These are phyloP conservation scores for Cossypha heuglini DNA, from an alignment of 2,797 vertebrate genomes.

Conservation along the genomic window DNA sequence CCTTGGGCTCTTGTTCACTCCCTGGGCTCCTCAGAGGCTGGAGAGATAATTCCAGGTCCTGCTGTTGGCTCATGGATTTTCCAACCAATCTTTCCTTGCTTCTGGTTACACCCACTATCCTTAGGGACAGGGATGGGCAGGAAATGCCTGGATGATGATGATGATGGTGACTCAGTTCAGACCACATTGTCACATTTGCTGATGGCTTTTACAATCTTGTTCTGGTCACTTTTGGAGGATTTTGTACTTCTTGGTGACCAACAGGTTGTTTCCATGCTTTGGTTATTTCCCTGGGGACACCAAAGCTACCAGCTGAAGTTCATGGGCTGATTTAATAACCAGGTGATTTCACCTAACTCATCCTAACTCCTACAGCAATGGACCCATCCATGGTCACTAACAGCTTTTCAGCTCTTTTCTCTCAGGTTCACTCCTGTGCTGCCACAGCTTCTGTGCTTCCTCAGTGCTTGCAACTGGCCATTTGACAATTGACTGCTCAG, in stretches of 20 bases:
- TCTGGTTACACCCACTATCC: background rate
- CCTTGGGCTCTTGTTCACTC: background rate
- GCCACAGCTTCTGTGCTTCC: background rate
- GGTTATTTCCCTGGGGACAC: background rate
- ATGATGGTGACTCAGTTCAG: background rate
- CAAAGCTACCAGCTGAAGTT: background rate
- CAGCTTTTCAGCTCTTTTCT: background rate
- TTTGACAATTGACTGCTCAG: conserved; percentile 38
- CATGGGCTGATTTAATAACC: background rate
- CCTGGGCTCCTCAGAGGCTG: background rate
- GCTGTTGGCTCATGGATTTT: background rate
- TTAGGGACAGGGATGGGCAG: background rate
- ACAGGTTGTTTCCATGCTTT: background rate
- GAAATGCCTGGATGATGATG: background rate
- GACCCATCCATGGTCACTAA: background rate
- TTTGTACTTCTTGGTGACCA: background rate
- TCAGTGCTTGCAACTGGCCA: background rate
- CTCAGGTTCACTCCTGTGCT: background rate
- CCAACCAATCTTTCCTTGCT: background rate
- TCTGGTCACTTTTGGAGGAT: background rate
- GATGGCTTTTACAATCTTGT: background rate
- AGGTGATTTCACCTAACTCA: background rate
- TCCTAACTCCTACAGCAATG: background rate
- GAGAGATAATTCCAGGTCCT: background rate
- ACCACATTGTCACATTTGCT: background rate